Percentiles rank a stretch among this genome's conserved stretches.
These are phyloP conservation scores for Proisotoma minuta DNA, from an alignment of 2,888 invertebrate genomes.

Conservation along the genomic window DNA sequence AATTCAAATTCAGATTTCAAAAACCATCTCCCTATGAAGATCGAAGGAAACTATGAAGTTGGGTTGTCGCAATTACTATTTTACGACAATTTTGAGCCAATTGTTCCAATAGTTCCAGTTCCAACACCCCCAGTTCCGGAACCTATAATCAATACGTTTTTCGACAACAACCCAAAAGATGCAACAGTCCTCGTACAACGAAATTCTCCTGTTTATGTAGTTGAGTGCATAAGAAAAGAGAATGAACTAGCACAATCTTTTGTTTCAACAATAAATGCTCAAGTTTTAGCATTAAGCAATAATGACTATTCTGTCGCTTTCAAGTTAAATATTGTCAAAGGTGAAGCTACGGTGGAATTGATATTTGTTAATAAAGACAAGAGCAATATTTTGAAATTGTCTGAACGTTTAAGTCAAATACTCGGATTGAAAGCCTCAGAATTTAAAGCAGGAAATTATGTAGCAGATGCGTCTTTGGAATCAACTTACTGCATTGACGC, in stretches of 20 bases:
- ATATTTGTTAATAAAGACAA: neutral
- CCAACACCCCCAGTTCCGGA: neutral
- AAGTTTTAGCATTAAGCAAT: neutral
- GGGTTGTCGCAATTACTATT: neutral
- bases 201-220: neutral
- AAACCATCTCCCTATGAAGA: neutral
- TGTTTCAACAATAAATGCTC: neutral
- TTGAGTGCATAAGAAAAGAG: neutral
- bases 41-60: neutral
- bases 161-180: neutral
- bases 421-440: neutral
- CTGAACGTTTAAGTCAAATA: neutral
- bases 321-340: neutral
- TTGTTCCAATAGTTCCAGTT: neutral
- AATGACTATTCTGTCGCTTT: neutral
- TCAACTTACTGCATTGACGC: neutral
- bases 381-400: neutral
- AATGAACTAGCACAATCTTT: neutral
- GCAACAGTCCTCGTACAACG: neutral
- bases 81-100: neutral
- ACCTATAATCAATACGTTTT: neutral
- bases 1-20: neutral
- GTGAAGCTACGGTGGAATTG: neutral
- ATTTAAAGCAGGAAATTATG: neutral
- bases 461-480: neutral